Evolutionary conservation across 2,797 vertebrate genomes (phyloP).

Genomic region (Ctenochaetus hawaiiensis): DNA sequence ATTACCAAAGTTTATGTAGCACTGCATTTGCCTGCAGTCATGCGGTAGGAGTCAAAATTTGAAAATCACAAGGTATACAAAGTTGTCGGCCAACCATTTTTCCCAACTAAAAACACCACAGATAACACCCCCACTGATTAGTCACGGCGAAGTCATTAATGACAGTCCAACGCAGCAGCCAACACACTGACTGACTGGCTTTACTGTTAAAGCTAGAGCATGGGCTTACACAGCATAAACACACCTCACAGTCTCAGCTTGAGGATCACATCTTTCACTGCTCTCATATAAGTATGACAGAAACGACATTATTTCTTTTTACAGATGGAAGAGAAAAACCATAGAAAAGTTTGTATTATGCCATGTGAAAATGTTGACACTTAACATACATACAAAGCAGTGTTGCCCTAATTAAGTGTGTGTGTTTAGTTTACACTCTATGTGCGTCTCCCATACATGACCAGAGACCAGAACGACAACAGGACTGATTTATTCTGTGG

Average conservation of each 20-base stretch:
- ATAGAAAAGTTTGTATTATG: slow-evolving; percentile 35
- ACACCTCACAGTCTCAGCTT: slow-evolving; percentile 4
- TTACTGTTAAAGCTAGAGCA: slow-evolving; percentile 6
- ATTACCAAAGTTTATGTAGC: not conserved
- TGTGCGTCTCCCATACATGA: slow-evolving; percentile 56
- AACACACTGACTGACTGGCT: slow-evolving; percentile 13
- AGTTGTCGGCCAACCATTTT: slow-evolving; percentile 44
- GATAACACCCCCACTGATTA: slow-evolving; percentile 81
- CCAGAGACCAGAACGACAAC: slow-evolving; percentile 59
- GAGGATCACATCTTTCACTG: not conserved
- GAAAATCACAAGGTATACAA: too few relatives aligned
- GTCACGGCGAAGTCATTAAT: slow-evolving; percentile 24
- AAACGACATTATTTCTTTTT: too few relatives aligned
- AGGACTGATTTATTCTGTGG: slow-evolving; percentile 72
- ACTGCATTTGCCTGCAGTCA: not conserved
- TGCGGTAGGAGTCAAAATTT: too few relatives aligned
- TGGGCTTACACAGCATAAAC: slow-evolving; percentile 1
- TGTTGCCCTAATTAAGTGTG: slow-evolving; percentile 25
- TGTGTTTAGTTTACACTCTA: slow-evolving; percentile 43
- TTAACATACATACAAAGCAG: not conserved
- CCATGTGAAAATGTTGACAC: not conserved
- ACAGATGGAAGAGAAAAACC: not conserved
- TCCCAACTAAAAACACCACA: slow-evolving; percentile 79
- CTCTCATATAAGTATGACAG: too few relatives aligned
- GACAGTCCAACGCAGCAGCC: slow-evolving; percentile 22